Percentiles rank a stretch among this genome's conserved stretches.
phyloP scores from a whole-genome alignment of 37 sponge, comb jelly and placozoan genomes.

The Axinella damicornis region DNA sequence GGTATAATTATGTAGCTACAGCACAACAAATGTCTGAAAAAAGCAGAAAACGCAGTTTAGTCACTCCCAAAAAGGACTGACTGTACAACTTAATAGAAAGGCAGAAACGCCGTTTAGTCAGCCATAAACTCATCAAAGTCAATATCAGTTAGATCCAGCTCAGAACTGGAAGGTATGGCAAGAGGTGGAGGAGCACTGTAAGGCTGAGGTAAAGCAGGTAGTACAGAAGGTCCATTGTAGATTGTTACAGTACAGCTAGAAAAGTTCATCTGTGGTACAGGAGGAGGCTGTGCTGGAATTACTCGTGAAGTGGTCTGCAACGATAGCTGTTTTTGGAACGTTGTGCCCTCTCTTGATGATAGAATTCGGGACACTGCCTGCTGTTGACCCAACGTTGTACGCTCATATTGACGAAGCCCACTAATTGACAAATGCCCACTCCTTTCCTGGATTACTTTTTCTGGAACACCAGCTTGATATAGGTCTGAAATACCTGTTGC shows the following conservation, averaged over 20 bases:
- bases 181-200: too few species aligned
- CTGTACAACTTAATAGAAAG: too few species aligned
- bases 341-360: not conserved
- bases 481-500: slow-evolving; percentile 33
- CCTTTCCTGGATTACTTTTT: slow-evolving; percentile 27
- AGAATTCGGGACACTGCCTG: slow-evolving; percentile 24
- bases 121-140: too few species aligned
- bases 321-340: not conserved
- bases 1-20: too few species aligned
- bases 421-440: slow-evolving; percentile 45
- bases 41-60: too few species aligned
- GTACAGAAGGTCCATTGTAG: not conserved
- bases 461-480: slow-evolving; percentile 43
- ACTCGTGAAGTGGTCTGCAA: not conserved
- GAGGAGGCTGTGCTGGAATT: not conserved
- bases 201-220: too few species aligned
- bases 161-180: too few species aligned
- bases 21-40: too few species aligned
- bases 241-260: slow-evolving; percentile 8
- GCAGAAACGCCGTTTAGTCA: too few species aligned
- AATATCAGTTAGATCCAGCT: too few species aligned
- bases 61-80: too few species aligned
- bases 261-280: not conserved
- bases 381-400: slow-evolving; percentile 11
- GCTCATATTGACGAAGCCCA: slow-evolving; percentile 31